Evolutionary conservation across 1,140 invertebrate genomes (phyloP), one percentile per base, ranked within the genome.

Genomic region (Nixonia krombeini): DNA sequence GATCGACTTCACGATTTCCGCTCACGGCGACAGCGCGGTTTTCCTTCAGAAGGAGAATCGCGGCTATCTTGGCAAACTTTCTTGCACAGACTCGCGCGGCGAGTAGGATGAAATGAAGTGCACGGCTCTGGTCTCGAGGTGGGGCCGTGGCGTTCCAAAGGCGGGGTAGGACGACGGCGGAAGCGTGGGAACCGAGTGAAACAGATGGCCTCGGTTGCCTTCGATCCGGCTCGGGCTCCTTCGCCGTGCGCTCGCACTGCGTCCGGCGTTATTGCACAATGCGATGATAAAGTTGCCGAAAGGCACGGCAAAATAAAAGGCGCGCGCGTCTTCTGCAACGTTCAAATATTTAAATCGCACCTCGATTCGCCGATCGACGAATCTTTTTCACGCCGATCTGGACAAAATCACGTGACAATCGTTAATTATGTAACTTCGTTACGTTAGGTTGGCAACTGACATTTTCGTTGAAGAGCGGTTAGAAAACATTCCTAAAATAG

Each of bases 101-200:
- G 63, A 23, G 28, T 51, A 56, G 49, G 61, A 57, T 57, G 47
- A 65, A 65, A 65, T 35, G 52, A 65, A 46, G 61, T 53, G 35
- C 53, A 51, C 47, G 50, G 55, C 55, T 56, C 4, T 31, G 29
- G 29, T 31, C 13, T 52, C 45, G 55, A 51, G 52, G 57, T 57
- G 65, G 59, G 47, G 44, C 51, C 37, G 52, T 41, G 38, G 65
- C 55, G 18, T 21, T 21, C n/a, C 31, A 1, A 52, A 75, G 68
- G 69, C 70, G 56, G 70, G 62, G 63, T 59, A 68, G 61, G 68
- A 69, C 64, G 69, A 50, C 73, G 73, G 76, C 78, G 78, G 78
- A 81, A 83, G 81, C 79, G 82, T 83, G 82, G 80, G 82, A 84
- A 84, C 72, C 74, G 52, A 80, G 68, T 69, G 74, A 76, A 80